Evolutionary conservation across 2,888 invertebrate species (phyloP).

Genomic region (Peribatodes rhomboidaria): DNA sequence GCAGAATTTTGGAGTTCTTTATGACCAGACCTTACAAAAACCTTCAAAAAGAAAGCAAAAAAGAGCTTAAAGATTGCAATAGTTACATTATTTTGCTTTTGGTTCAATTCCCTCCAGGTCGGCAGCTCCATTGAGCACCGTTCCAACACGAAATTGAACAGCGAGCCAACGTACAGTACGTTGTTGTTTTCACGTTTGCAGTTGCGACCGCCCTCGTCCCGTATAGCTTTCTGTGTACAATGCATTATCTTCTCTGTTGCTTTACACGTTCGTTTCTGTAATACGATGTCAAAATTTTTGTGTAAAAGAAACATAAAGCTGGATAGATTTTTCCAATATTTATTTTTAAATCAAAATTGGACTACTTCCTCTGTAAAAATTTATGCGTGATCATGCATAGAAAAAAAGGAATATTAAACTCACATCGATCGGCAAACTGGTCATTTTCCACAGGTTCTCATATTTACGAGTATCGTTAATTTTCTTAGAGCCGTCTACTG

Average conservation of each 20-base stretch:
- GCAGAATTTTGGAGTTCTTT: too few relatives aligned
- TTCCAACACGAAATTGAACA: slow-evolving; percentile 27
- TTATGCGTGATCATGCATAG: background rate
- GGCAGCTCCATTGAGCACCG: slow-evolving; percentile 1
- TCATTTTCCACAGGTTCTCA: slow-evolving; percentile 11
- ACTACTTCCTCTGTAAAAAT: too few relatives aligned
- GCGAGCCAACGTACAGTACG: slow-evolving; percentile 13
- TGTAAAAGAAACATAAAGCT: too few relatives aligned
- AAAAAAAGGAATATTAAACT: too few relatives aligned
- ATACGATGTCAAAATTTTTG: too few relatives aligned
- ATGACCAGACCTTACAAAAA: too few relatives aligned
- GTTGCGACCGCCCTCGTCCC: background rate
- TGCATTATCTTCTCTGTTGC: background rate
- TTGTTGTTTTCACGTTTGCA: background rate
- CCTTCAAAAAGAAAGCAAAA: too few relatives aligned
- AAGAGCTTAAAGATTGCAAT: too few relatives aligned
- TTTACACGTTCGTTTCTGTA: slow-evolving; percentile 10
- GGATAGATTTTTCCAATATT: too few relatives aligned
- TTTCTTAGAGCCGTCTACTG: background rate
- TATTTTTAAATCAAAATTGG: too few relatives aligned
- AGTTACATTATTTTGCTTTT: background rate
- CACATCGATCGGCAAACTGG: background rate
- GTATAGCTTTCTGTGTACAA: slow-evolving; percentile 16
- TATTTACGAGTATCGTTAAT: slow-evolving; percentile 7
- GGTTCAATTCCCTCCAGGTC: background rate